Evolutionary conservation across 1,140 invertebrate species (phyloP).

Genomic region (Sycophaga agraensis): DNA sequence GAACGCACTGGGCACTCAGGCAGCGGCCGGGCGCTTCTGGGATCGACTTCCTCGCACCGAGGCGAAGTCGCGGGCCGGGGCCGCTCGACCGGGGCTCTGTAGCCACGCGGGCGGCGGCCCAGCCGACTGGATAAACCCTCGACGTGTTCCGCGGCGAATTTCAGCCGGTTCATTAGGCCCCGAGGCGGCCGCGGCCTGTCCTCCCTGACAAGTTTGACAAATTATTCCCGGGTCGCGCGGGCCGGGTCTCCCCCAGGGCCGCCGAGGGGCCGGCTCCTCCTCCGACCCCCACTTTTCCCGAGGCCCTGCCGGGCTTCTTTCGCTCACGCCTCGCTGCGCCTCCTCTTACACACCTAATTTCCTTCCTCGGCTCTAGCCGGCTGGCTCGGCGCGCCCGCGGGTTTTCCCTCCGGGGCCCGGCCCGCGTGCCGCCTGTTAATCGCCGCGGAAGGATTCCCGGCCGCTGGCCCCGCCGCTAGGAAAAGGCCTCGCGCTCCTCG

Average conservation of each 20-base stretch:
- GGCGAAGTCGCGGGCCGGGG: not conserved
- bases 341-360: not conserved
- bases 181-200: constrained; percentile 44
- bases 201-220: constrained; percentile 54
- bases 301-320: constrained; percentile 3
- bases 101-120: constrained; percentile 8
- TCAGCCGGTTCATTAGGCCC: constrained; percentile 52
- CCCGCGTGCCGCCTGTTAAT: no score
- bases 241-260: no score
- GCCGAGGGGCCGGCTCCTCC: no score
- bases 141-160: constrained; percentile 51
- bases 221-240: constrained; percentile 44
- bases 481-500: no score
- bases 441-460: no score
- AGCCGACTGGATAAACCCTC: constrained; percentile 49
- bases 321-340: not conserved
- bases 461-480: no score
- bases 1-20: no score
- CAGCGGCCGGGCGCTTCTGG: no score
- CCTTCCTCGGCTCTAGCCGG: not conserved
- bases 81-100: no score
- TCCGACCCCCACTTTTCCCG: constrained; percentile 14
- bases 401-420: no score
- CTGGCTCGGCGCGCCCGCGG: not conserved
- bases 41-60: not conserved